Percentiles rank a stretch among this genome's conserved stretches.
These are phyloP conservation scores for Hyposmocoma kahamanoa DNA, from an alignment of 1,140 invertebrate species.

Conservation along the genomic window DNA sequence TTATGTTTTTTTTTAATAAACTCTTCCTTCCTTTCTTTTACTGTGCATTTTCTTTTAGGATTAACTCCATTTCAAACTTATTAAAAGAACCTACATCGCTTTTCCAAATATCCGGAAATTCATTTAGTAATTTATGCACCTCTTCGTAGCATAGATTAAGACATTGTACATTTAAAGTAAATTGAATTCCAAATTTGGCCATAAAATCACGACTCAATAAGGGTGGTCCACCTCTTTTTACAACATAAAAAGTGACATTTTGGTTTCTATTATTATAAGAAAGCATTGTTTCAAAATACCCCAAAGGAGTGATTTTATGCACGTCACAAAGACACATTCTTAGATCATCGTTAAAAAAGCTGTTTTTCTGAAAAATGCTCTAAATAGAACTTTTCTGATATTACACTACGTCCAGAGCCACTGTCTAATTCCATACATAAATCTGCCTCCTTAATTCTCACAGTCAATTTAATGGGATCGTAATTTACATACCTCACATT, in stretches of 20 bases:
- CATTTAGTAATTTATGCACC: constrained; percentile 7
- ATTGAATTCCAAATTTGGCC: constrained; percentile 14
- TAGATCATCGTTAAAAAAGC: neutral
- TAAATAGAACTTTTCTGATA: neutral
- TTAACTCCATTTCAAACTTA: too few species aligned
- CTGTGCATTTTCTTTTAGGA: too few species aligned
- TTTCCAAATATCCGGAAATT: too few species aligned
- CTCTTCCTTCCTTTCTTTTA: too few species aligned
- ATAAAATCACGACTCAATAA: constrained; percentile 3
- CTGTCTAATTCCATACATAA: neutral
- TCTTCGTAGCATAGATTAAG: neutral
- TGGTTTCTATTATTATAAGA: neutral
- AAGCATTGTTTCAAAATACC: neutral
- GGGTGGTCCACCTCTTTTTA: neutral
- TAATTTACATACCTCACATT: constrained; percentile 3
- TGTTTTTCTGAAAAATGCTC: neutral
- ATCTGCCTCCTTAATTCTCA: neutral
- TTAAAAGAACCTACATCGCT: too few species aligned
- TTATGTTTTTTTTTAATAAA: too few species aligned
- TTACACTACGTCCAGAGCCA: neutral
- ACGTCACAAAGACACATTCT: neutral
- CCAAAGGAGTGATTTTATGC: neutral
- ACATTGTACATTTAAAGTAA: constrained; percentile 9
- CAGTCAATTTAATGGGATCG: neutral
- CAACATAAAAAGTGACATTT: too few species aligned